phyloP scores from a whole-genome alignment of 1,140 invertebrate genomes.

The Lepidurus arcticus region DNA sequence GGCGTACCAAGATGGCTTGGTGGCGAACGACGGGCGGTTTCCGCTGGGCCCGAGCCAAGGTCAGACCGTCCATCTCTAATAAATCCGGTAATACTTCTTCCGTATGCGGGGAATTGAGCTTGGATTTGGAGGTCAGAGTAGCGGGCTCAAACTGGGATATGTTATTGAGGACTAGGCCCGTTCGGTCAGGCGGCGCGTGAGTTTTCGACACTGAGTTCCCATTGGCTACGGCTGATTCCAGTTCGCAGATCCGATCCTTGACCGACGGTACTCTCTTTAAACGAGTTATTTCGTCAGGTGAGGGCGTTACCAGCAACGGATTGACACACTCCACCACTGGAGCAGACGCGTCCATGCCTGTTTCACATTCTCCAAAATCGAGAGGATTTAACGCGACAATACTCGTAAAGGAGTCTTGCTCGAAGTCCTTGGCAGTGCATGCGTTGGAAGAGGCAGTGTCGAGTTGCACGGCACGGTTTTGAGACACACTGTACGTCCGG shows the following conservation, averaged over 20 bases:
- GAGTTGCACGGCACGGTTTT: slow-evolving; percentile 73
- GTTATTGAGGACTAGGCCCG: slow-evolving; percentile 58
- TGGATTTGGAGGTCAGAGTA: background rate
- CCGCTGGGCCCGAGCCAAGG: slow-evolving; percentile 35
- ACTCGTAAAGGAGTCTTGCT: slow-evolving; percentile 7
- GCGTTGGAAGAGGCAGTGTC: slow-evolving; percentile 36
- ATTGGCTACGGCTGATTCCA: slow-evolving; percentile 47
- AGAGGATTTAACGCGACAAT: slow-evolving; percentile 30
- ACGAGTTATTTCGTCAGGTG: slow-evolving; percentile 20
- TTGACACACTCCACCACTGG: background rate
- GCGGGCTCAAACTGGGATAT: slow-evolving; percentile 54
- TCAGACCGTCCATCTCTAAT: background rate
- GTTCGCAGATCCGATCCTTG: slow-evolving; percentile 57
- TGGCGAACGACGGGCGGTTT: slow-evolving; percentile 36
- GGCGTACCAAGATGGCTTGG: slow-evolving; percentile 15
- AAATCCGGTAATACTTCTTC: background rate
- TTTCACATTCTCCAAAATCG: slow-evolving; percentile 47
- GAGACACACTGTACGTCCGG: slow-evolving; percentile 77
- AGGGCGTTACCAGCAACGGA: background rate
- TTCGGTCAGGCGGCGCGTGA: slow-evolving; percentile 45
- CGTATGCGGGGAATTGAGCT: background rate
- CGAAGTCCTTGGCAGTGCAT: slow-evolving; percentile 40
- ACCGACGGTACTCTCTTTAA: slow-evolving; percentile 44
- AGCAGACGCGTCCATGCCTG: background rate
- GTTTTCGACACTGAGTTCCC: slow-evolving; percentile 41